Evolutionary conservation across 2,888 invertebrate species (phyloP).

Genomic region (Parthenolecanium corni): DNA sequence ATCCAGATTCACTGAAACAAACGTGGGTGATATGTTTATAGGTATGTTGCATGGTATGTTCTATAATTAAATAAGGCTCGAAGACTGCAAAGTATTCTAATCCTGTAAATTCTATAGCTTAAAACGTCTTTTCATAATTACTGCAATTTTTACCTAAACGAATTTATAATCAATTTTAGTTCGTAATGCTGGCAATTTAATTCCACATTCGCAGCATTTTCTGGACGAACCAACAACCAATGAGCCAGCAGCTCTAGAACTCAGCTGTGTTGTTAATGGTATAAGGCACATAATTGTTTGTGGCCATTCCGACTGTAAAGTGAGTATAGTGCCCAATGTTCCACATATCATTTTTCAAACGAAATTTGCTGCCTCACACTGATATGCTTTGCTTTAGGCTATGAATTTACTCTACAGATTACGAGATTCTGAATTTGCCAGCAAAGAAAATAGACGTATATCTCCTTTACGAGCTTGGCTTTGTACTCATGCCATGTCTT

Average conservation of each 20-base stretch:
- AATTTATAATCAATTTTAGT: slow-evolving; percentile 48
- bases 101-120: too few relatives aligned
- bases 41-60: slow-evolving; percentile 42
- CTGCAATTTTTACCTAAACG: neutral
- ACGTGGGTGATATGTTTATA: slow-evolving; percentile 96
- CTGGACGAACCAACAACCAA: slow-evolving; percentile 77
- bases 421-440: slow-evolving; percentile 62
- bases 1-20: slow-evolving; percentile 85
- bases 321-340: slow-evolving; percentile 34
- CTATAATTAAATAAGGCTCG: slow-evolving; percentile 12
- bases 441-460: slow-evolving; percentile 60
- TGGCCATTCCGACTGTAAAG: slow-evolving; percentile 95
- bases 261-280: slow-evolving; percentile 83
- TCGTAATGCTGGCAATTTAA: slow-evolving; percentile 89
- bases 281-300: slow-evolving; percentile 89
- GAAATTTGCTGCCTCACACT: too few relatives aligned
- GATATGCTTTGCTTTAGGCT: slow-evolving; percentile 45
- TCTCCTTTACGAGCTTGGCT: slow-evolving; percentile 87
- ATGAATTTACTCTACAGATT: slow-evolving; percentile 83
- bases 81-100: too few relatives aligned
- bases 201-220: slow-evolving; percentile 84
- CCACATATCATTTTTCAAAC: neutral
- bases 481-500: slow-evolving; percentile 70
- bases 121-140: too few relatives aligned
- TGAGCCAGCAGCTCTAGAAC: slow-evolving; percentile 89